Evolutionary conservation across 2,113 vertebrate genomes (phyloP).

Genomic region (Telmatochromis brichardi): DNA sequence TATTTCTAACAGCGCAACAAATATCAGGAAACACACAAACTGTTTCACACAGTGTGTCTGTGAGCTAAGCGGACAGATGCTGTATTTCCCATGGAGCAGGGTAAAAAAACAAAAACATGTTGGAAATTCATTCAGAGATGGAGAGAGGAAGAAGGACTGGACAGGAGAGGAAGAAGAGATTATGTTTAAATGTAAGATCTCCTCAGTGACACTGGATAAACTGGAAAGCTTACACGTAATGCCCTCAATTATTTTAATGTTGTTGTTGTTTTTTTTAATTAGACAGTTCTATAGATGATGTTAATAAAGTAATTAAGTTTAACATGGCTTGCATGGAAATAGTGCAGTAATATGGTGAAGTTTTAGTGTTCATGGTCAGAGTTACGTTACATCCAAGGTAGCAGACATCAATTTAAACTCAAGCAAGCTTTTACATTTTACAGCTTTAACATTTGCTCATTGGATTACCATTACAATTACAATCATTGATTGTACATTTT

Average conservation of each 20-base stretch:
- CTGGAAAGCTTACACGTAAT: background rate
- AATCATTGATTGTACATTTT: background rate
- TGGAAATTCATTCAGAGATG: background rate
- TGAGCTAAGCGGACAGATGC: background rate
- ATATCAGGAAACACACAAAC: background rate
- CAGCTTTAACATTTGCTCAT: background rate
- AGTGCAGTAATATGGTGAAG: background rate
- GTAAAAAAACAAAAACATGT: background rate
- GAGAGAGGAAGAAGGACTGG: background rate
- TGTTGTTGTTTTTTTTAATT: background rate
- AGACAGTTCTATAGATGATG: background rate
- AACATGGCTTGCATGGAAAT: background rate
- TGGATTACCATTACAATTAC: background rate
- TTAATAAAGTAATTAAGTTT: background rate
- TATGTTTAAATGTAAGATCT: background rate
- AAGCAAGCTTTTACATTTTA: background rate
- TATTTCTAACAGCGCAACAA: background rate
- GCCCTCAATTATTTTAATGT: background rate
- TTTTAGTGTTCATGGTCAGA: background rate
- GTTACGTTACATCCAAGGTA: background rate
- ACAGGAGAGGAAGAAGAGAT: background rate
- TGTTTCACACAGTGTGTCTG: background rate
- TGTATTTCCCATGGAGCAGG: background rate
- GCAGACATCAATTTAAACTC: background rate
- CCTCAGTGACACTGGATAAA: background rate